A percentile compares a stretch with the other conserved stretches of the same genome.
Evolutionary conservation across 2,888 invertebrate genomes (phyloP).

Genomic region (Torymus auratus): DNA sequence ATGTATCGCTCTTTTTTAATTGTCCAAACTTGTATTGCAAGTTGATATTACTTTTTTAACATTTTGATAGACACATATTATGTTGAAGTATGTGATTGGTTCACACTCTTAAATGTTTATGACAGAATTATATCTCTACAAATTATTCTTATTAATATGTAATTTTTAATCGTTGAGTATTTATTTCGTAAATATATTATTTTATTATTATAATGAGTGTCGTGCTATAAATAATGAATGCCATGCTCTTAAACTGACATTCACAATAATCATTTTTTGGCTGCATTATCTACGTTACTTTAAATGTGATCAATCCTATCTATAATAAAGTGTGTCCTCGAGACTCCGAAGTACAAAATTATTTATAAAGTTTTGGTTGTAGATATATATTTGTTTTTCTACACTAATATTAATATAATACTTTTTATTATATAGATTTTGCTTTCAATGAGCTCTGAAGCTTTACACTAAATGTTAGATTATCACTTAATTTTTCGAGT

Average conservation of each 20-base stretch:
- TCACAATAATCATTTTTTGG: constrained; percentile 19
- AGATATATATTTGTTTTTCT: constrained; percentile 14
- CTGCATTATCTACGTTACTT: not conserved
- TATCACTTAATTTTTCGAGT: constrained; percentile 23
- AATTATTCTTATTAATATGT: constrained; percentile 18
- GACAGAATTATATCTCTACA: constrained; percentile 25
- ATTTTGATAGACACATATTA: constrained; percentile 24
- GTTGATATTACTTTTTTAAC: constrained; percentile 17
- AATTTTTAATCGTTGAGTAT: constrained; percentile 21
- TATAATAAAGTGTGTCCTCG: constrained; percentile 15
- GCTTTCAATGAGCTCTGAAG: constrained; percentile 23
- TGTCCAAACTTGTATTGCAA: not conserved
- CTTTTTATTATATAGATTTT: constrained; percentile 20
- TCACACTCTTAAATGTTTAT: constrained; percentile 26
- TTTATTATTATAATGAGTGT: constrained; percentile 9
- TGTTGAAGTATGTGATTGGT: constrained; percentile 7
- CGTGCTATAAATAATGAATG: constrained; percentile 15
- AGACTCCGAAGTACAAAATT: constrained; percentile 50
- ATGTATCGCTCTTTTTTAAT: constrained; percentile 8
- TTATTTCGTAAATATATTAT: not conserved
- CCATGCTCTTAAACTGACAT: constrained; percentile 20
- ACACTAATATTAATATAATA: constrained; percentile 37
- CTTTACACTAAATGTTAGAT: constrained; percentile 18
- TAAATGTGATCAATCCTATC: not conserved
- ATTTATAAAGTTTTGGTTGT: constrained; percentile 10